Evolutionary conservation across 2,113 vertebrate genomes (phyloP).

Genomic region (Myotis lucifugus): DNA sequence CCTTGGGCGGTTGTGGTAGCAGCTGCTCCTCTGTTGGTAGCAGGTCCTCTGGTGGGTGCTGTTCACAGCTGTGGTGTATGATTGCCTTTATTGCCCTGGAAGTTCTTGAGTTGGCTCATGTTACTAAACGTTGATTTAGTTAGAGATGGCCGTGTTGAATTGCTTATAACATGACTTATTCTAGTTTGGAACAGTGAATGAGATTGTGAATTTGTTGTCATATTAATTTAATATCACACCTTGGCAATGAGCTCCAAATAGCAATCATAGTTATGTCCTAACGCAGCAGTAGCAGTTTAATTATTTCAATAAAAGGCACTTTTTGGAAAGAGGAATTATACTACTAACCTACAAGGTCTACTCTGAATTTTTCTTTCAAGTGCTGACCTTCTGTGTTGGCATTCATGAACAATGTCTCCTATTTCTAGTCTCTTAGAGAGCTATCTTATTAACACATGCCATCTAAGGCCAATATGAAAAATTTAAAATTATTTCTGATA

Average conservation of each 20-base stretch:
- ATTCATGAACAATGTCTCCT: background rate
- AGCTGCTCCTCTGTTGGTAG: too few relatives aligned
- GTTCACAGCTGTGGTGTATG: too few relatives aligned
- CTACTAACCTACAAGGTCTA: background rate
- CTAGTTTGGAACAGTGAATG: background rate
- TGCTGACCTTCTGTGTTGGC: background rate
- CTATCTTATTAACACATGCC: background rate
- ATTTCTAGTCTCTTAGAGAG: background rate
- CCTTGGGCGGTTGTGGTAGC: too few relatives aligned
- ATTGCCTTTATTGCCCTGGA: background rate
- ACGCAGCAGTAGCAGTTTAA: background rate
- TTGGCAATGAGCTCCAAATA: background rate
- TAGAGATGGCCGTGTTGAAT: background rate
- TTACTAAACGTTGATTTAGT: background rate
- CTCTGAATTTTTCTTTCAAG: constrained; percentile 15
- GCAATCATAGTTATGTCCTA: background rate
- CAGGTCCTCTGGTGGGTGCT: too few relatives aligned
- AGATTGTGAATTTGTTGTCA: background rate
- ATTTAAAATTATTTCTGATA: background rate
- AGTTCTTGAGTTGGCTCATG: constrained; percentile 23
- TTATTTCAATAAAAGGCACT: background rate
- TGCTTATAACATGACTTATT: background rate
- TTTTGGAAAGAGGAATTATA: background rate
- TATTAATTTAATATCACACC: background rate
- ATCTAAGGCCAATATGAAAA: background rate